These are phyloP conservation scores for Dyspetes luteomarginatus DNA, from an alignment of 2,888 invertebrate species.

Conservation along the genomic window DNA sequence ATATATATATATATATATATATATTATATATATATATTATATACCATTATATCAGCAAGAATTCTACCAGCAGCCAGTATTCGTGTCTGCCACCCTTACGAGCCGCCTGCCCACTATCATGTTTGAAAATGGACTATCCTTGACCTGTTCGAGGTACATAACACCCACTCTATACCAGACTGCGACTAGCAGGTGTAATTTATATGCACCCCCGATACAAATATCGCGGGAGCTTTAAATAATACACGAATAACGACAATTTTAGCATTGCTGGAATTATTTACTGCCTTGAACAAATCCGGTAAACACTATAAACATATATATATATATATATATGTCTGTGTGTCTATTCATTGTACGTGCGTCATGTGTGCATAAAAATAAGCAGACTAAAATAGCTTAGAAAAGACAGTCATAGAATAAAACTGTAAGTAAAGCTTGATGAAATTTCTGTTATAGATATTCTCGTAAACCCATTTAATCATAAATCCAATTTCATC, in stretches of 20 bases:
- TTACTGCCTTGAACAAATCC: background rate
- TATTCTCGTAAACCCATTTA: background rate
- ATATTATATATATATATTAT: too few species aligned
- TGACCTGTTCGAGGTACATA: conserved; percentile 68
- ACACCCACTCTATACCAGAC: conserved; percentile 11
- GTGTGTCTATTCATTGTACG: background rate
- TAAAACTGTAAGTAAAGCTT: background rate
- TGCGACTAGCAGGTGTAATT: conserved; percentile 14
- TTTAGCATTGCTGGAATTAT: background rate
- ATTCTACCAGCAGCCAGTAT: background rate
- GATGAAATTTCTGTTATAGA: background rate
- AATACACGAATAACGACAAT: background rate
- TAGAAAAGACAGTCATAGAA: background rate
- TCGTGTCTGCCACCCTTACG: conserved; percentile 14
- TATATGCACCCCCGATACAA: background rate
- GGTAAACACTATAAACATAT: background rate
- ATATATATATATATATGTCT: too few species aligned
- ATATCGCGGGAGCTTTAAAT: background rate
- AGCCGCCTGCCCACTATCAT: conserved; percentile 72
- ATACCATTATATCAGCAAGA: background rate
- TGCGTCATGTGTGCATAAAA: background rate
- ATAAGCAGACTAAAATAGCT: background rate
- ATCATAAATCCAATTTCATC: background rate
- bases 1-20: too few species aligned
- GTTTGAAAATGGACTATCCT: conserved; percentile 74